Conservation (phyloP, 2,888 invertebrate species). For the Diaperis boleti region DNA sequence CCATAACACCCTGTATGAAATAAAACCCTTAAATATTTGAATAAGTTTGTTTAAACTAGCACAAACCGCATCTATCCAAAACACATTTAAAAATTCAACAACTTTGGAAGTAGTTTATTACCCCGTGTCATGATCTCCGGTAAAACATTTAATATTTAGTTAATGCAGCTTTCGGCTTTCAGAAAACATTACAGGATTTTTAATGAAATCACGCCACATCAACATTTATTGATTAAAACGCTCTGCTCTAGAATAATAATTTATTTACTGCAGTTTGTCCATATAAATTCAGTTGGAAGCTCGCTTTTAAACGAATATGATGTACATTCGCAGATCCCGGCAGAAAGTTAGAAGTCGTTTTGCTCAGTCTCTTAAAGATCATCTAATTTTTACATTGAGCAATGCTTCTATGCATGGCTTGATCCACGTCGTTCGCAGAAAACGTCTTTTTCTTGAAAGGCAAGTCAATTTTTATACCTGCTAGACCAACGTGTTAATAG, state of each 20-base stretch:
- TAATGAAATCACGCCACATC: slow-evolving; percentile 1
- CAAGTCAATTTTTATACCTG: too few relatives aligned
- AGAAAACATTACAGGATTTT: background rate
- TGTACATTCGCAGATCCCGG: too few relatives aligned
- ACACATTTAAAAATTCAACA: background rate
- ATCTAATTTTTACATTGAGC: slow-evolving; percentile 50
- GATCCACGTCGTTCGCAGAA: slow-evolving; percentile 53
- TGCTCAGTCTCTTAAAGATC: slow-evolving; percentile 24
- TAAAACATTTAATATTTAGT: slow-evolving; percentile 1
- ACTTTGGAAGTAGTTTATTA: background rate
- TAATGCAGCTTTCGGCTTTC: background rate
- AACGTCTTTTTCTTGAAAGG: slow-evolving; percentile 56
- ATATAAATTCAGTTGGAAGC: too few relatives aligned
- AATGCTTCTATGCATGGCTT: slow-evolving; percentile 59
- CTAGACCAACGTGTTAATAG: too few relatives aligned
- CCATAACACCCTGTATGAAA: too few relatives aligned
- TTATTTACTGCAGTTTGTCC: too few relatives aligned
- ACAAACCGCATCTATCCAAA: background rate
- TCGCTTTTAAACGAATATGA: too few relatives aligned
- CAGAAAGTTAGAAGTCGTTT: background rate
- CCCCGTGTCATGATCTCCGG: background rate
- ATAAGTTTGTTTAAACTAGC: background rate
- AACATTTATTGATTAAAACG: slow-evolving; percentile 5
- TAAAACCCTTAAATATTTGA: too few relatives aligned
- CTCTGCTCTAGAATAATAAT: background rate